Conservation (phyloP, 2,113 vertebrate genomes). For the Neogale vison region DNA sequence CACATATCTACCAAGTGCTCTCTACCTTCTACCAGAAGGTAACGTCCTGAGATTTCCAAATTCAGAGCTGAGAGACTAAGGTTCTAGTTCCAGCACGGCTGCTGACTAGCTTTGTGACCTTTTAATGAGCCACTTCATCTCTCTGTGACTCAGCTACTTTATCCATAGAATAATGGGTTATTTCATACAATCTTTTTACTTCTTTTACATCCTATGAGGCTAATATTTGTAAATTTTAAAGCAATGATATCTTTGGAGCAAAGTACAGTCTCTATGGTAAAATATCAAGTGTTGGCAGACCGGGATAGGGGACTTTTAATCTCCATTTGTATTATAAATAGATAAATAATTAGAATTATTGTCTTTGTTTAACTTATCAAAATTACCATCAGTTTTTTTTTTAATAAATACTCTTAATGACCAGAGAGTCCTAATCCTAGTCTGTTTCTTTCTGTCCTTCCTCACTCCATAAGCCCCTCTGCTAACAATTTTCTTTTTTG, state of each 20-base stretch:
- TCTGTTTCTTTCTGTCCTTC: neutral
- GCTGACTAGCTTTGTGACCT: neutral
- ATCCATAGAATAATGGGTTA: neutral
- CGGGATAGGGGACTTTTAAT: neutral
- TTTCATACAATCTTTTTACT: neutral
- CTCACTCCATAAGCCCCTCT: neutral
- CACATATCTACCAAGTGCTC: neutral
- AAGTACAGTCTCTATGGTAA: neutral
- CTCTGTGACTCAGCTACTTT: neutral
- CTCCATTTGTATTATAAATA: neutral
- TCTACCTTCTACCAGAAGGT: neutral
- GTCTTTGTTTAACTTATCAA: neutral
- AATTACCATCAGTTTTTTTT: neutral
- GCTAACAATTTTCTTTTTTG: neutral
- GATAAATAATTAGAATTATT: neutral
- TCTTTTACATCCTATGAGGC: neutral
- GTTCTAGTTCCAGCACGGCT: neutral
- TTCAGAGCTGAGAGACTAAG: neutral
- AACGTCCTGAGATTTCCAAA: neutral
- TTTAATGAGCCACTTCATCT: neutral
- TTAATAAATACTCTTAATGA: neutral
- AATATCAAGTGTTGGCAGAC: neutral
- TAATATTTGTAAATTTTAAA: neutral
- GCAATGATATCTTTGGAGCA: neutral
- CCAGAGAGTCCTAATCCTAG: neutral